Evolutionary conservation across 1,140 invertebrate species (phyloP).

Genomic region (Listronotus bonariensis): DNA sequence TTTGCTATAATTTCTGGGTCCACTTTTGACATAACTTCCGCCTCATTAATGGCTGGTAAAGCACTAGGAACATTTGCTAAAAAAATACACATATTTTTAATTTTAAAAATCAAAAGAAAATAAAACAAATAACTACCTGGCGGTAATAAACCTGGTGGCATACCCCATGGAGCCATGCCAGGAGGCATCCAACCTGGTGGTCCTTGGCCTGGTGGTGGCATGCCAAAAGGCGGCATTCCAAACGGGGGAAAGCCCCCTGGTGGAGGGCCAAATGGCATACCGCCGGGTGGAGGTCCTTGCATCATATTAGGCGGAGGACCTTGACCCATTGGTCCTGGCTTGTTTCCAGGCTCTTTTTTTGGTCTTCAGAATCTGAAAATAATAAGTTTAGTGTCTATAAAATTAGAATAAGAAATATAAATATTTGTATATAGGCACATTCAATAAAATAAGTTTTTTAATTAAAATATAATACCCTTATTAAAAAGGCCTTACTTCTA

Average conservation of each 20-base stretch:
- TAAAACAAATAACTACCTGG: constrained; percentile 46
- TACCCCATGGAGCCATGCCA: constrained; percentile 60
- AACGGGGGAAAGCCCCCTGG: constrained; percentile 58
- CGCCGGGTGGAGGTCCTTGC: constrained; percentile 31
- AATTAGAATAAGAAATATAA: no score
- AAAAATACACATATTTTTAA: constrained; percentile 14
- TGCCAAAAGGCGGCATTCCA: constrained; percentile 68
- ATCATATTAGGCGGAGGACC: constrained; percentile 13
- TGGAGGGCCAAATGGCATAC: constrained; percentile 65
- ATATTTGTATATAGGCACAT: no score
- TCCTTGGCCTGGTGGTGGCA: constrained; percentile 66
- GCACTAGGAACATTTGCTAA: constrained; percentile 57
- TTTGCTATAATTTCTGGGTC: constrained; percentile 76
- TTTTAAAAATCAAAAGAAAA: background rate
- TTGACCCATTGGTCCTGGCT: constrained; percentile 1
- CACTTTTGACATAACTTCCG: constrained; percentile 57
- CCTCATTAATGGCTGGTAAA: constrained; percentile 50
- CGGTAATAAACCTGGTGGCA: constrained; percentile 61
- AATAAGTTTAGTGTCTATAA: no score
- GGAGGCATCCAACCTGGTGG: constrained; percentile 50
- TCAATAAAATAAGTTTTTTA: background rate
- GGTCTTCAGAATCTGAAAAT: constrained; percentile 32
- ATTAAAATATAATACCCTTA: no score
- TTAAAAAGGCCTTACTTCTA: no score
- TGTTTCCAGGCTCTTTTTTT: constrained; percentile 8